Evolutionary conservation across 1,140 invertebrate genomes (phyloP).

Genomic region (Drosophila lacertosa): DNA sequence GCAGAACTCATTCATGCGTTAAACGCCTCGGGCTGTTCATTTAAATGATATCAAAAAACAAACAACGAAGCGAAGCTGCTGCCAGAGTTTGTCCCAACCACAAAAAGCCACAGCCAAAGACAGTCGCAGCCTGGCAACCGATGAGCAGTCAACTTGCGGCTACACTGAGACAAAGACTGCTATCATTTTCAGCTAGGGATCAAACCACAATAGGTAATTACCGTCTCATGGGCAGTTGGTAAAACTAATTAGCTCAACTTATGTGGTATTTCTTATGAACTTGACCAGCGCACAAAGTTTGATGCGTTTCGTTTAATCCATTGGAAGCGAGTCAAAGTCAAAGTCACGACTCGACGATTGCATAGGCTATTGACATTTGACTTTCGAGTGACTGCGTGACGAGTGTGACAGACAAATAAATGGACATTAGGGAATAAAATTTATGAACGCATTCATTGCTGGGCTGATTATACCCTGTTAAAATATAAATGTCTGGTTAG

Average conservation of each 20-base stretch:
- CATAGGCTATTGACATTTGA: constrained; percentile 59
- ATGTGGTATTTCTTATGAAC: constrained; percentile 11
- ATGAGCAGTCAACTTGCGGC: constrained; percentile 11
- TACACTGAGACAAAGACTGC: constrained; percentile 13
- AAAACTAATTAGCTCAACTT: constrained; percentile 59
- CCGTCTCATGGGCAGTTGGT: constrained; percentile 56
- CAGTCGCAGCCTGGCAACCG: background rate
- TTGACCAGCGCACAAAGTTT: constrained; percentile 31
- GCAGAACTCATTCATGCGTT: constrained; percentile 12
- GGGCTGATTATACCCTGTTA: constrained; percentile 1
- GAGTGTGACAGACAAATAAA: constrained; percentile 18
- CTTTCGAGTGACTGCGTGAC: constrained; percentile 34
- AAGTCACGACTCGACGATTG: constrained; percentile 17
- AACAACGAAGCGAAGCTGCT: constrained; percentile 16
- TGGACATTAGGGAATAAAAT: constrained; percentile 40
- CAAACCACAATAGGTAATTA: constrained; percentile 58
- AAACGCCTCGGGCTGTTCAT: constrained; percentile 33
- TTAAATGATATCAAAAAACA: constrained; percentile 49
- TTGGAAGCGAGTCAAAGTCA: background rate
- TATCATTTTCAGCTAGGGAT: constrained; percentile 30
- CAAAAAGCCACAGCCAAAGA: constrained; percentile 4
- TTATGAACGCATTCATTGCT: constrained; percentile 33
- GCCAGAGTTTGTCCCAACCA: constrained; percentile 24
- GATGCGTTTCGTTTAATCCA: constrained; percentile 15
- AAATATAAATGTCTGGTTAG: background rate